Evolutionary conservation across 2,113 vertebrate genomes (phyloP).

Genomic region (Otus sunia): DNA sequence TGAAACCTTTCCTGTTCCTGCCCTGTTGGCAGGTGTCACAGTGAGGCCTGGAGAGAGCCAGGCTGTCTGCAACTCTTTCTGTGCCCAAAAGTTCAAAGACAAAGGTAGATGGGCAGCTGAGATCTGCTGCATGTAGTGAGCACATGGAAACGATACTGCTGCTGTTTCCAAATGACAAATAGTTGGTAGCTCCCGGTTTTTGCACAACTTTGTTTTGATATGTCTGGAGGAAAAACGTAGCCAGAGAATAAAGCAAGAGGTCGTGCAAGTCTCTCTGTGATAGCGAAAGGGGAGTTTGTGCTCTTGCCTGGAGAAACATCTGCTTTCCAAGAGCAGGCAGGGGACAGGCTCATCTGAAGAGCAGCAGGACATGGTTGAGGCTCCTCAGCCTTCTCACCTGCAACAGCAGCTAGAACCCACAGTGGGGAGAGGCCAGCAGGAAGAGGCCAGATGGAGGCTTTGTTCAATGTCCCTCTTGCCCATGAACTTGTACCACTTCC

Average conservation of each 20-base stretch:
- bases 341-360: background rate
- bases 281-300: background rate
- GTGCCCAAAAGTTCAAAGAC: background rate
- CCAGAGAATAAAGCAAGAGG: background rate
- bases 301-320: background rate
- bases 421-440: accelerated
- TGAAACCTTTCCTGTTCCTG: background rate
- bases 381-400: background rate
- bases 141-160: background rate
- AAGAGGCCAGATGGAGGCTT: background rate
- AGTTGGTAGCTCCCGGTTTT: background rate
- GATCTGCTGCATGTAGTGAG: background rate
- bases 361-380: background rate
- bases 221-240: background rate
- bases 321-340: background rate
- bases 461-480: background rate
- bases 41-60: background rate
- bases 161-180: background rate
- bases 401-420: background rate
- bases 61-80: background rate
- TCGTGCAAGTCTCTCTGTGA: background rate
- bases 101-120: background rate
- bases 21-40: background rate
- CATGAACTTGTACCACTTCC: background rate
- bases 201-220: background rate